phyloP scores from a whole-genome alignment of 2,797 vertebrate genomes.

The Myripristis murdjan region DNA sequence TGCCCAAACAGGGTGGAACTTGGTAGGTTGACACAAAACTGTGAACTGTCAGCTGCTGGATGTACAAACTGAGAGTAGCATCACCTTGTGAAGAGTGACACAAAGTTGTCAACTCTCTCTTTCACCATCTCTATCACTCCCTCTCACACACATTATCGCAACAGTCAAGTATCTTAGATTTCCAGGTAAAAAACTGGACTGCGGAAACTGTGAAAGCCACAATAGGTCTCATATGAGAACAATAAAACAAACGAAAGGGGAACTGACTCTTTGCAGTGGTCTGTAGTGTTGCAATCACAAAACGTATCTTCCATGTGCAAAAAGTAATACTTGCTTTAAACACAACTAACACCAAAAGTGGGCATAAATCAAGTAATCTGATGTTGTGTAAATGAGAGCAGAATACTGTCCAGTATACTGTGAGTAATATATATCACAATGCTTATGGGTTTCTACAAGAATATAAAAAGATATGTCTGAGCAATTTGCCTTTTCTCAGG shows the following conservation, averaged over 20 bases:
- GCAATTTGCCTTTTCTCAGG: background rate
- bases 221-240: background rate
- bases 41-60: constrained; percentile 40
- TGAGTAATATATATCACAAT: background rate
- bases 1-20: constrained; percentile 8
- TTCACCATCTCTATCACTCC: constrained; percentile 14
- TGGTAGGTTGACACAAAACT: constrained; percentile 9
- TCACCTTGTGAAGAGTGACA: constrained; percentile 59
- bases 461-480: background rate
- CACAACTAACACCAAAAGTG: too few species aligned
- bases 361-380: too few species aligned
- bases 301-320: too few species aligned
- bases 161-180: background rate
- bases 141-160: constrained; percentile 4
- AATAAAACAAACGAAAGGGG: background rate
- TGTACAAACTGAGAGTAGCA: constrained; percentile 29
- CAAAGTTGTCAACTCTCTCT: constrained; percentile 55
- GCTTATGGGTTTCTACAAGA: background rate
- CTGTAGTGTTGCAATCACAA: background rate
- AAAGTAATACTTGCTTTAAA: too few species aligned
- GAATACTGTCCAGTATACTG: background rate
- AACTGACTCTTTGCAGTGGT: background rate
- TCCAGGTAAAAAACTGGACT: too few species aligned
- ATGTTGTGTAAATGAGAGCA: too few species aligned
- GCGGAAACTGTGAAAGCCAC: background rate